Evolutionary conservation across 2,888 invertebrate species (phyloP).

Genomic region (Chymomyza caudatula): DNA sequence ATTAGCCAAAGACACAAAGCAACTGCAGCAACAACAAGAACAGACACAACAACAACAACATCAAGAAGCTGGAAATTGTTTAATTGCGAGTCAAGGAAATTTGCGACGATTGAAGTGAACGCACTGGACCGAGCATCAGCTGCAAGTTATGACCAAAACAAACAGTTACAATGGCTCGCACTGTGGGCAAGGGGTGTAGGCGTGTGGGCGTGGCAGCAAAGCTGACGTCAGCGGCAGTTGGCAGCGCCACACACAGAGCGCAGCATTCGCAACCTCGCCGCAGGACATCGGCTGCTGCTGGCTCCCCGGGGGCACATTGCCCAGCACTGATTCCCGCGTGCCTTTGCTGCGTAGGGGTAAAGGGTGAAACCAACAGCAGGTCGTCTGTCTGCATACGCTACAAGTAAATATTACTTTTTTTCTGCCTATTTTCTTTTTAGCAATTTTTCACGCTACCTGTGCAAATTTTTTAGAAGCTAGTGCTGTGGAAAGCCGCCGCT

Average conservation of each 20-base stretch:
- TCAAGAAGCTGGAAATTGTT: slow-evolving; percentile 21
- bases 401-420: slow-evolving; percentile 22
- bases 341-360: slow-evolving; percentile 1
- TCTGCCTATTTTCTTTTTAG: slow-evolving; percentile 42
- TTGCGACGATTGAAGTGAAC: slow-evolving; percentile 22
- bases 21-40: background rate
- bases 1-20: slow-evolving; percentile 22
- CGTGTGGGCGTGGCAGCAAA: background rate
- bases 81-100: slow-evolving; percentile 25
- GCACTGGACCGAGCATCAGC: slow-evolving; percentile 41
- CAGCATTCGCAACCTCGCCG: slow-evolving; percentile 26
- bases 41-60: slow-evolving; percentile 12
- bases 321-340: slow-evolving; percentile 44
- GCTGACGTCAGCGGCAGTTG: slow-evolving; percentile 19
- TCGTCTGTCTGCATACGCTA: slow-evolving; percentile 26
- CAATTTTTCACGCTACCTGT: slow-evolving; percentile 74
- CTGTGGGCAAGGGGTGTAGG: background rate
- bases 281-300: slow-evolving; percentile 54
- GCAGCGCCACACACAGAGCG: slow-evolving; percentile 36
- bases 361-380: slow-evolving; percentile 33
- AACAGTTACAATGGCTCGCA: slow-evolving; percentile 40
- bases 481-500: slow-evolving; percentile 23
- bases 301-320: slow-evolving; percentile 13
- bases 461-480: slow-evolving; percentile 64
- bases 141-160: slow-evolving; percentile 48